Base-by-base conservation (phyloP, 2,797 vertebrate species). In the Hephaestus fuliginosus region DNA sequence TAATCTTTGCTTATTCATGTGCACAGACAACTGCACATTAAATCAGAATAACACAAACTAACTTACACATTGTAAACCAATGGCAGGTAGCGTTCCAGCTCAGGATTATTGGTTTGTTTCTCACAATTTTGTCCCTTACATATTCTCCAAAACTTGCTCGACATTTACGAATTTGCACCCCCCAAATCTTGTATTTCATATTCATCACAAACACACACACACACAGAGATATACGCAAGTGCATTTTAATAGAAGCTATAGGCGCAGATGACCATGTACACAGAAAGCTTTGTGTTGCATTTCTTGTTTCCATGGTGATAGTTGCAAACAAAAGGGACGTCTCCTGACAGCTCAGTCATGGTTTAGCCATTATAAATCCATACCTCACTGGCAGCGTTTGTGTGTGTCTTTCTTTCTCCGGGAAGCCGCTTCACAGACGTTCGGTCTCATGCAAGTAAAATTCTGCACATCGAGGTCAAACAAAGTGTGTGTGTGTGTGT, bases 381-480 rank as follows among this genome's bases (percentile, higher is more conserved):
- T 69, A 49, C 43, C 33, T 73, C 48, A 39, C 62, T 48, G 41
- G 3, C 30, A n/a, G 39, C 43, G 44, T 66, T 14, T 41, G 52
- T 49, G 9, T 75, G 36, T 48, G 8, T 44, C 5, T 28, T 12
- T 68, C 51, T 73, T 48, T 65, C 10, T 70, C n/a, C 39, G 74
- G 71, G 49, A 81, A 69, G 43, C 57, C 18, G 44, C 67, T 64
- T 76, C 49, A 63, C 71, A 70, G 18, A 71, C 5, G 7, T 60
- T 39, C 11, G 56, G 5, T 70, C 53, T 65, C 25, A 61, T 71
- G 70, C 33, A 69, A 52, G 58, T 68, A n/a, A 58, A 74, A 75
- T 58, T 25, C 70, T 81, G 68, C 58, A 18, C n/a, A 76, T 64
- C 53, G 70, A 83, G 76, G 72, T 87, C 78, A 78, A 67, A 74